These are phyloP conservation scores for Elanus axillaris DNA, from an alignment of 2,113 vertebrate genomes.

Conservation along the genomic window DNA sequence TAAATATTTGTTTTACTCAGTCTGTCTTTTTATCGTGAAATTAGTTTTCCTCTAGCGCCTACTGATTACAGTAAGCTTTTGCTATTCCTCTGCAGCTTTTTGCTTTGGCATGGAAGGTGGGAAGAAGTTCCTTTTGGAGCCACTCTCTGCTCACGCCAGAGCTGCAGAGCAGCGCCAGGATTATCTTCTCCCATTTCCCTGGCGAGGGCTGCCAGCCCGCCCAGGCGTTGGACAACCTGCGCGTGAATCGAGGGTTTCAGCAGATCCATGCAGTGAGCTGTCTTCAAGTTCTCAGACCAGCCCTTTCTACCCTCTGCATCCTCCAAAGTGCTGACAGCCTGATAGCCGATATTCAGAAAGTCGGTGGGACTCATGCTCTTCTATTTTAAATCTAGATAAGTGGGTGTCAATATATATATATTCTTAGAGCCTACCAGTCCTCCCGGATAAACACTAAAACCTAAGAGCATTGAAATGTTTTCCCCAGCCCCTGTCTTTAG, in stretches of 20 bases:
- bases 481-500: background rate
- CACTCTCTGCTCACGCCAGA: background rate
- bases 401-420: background rate
- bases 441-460: background rate
- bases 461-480: background rate
- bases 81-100: background rate
- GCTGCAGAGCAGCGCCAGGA: background rate
- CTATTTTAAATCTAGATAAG: background rate
- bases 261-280: background rate
- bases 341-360: background rate
- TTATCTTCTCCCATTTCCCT: background rate
- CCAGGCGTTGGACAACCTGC: background rate
- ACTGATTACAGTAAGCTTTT: background rate
- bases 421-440: background rate
- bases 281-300: background rate
- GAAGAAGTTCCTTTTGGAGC: background rate
- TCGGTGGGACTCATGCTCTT: background rate
- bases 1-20: background rate
- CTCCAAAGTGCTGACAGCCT: background rate
- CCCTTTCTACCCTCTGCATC: background rate
- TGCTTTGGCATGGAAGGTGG: background rate
- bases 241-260: background rate
- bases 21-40: background rate
- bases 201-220: background rate
- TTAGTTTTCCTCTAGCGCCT: background rate